A percentile compares a stretch with the other conserved stretches of the same genome.
Evolutionary conservation across 2,797 vertebrate species (phyloP).

Genomic region (Coregonus sp.): DNA sequence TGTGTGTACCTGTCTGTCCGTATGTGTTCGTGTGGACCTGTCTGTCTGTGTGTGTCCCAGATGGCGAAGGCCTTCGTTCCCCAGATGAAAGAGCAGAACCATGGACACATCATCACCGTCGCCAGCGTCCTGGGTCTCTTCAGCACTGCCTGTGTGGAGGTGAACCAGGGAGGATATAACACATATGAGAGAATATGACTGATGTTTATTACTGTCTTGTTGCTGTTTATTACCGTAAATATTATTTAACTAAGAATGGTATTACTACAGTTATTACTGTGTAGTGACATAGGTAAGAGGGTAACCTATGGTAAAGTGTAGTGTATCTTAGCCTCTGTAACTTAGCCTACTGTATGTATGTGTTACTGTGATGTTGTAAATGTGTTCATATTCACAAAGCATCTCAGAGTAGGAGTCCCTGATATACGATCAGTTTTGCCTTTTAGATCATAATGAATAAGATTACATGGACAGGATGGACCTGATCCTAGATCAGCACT

Average conservation of each 20-base stretch:
- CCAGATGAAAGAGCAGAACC: slow-evolving; percentile 65
- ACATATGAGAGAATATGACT: neutral
- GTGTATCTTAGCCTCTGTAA: neutral
- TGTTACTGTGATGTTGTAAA: neutral
- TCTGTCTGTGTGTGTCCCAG: slow-evolving; percentile 47
- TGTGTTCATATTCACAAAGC: too few relatives aligned
- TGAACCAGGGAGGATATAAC: slow-evolving; percentile 31
- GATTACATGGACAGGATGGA: too few relatives aligned
- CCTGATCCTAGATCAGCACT: too few relatives aligned
- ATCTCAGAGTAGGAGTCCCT: too few relatives aligned
- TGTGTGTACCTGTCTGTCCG: neutral
- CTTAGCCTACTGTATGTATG: neutral
- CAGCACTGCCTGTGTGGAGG: slow-evolving; percentile 69
- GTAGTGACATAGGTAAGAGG: too few relatives aligned
- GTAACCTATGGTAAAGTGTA: too few relatives aligned
- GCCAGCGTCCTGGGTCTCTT: slow-evolving; percentile 70
- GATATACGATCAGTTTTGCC: too few relatives aligned
- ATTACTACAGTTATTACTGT: too few relatives aligned
- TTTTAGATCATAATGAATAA: too few relatives aligned
- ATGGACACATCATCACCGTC: slow-evolving; percentile 61
- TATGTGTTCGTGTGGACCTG: neutral
- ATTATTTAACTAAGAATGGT: neutral
- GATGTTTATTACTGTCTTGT: neutral
- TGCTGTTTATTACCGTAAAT: neutral
- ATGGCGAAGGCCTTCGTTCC: slow-evolving; percentile 71